These are phyloP conservation scores for Syngnathoides biaculeatus DNA, from an alignment of 2,113 vertebrate genomes.

Conservation along the genomic window DNA sequence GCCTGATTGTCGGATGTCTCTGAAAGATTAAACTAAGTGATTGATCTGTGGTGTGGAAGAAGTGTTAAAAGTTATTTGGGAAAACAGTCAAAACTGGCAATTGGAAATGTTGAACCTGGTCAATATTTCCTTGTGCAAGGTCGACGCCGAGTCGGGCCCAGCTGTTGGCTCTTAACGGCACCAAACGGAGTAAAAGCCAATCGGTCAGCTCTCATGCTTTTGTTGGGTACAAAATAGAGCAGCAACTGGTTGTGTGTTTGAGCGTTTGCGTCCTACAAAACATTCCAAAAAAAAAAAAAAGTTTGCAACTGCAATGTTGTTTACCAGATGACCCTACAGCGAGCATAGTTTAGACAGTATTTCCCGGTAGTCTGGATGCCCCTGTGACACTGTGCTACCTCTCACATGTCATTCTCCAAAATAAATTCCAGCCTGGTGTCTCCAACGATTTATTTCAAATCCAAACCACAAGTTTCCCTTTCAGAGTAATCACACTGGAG, in stretches of 20 bases:
- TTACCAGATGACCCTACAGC: neutral
- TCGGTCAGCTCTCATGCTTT: neutral
- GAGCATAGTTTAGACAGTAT: neutral
- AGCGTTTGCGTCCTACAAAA: neutral
- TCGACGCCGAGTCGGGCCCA: too few species aligned
- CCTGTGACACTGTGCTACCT: too few species aligned
- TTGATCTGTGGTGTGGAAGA: neutral
- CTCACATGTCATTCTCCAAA: too few species aligned
- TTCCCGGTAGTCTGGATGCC: neutral
- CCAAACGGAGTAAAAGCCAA: too few species aligned
- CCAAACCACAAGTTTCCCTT: neutral
- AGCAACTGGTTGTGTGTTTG: neutral
- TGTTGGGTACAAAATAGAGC: neutral
- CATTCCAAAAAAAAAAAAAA: neutral
- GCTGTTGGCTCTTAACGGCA: too few species aligned
- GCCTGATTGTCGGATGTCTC: neutral
- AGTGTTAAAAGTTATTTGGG: neutral
- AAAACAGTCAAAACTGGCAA: neutral
- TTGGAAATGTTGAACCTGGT: neutral
- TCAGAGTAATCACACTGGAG: neutral
- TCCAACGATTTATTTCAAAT: neutral
- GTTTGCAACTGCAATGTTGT: neutral
- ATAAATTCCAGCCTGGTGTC: neutral
- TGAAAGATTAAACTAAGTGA: neutral
- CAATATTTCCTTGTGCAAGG: neutral